These are phyloP conservation scores for Echinometra lucunter DNA, from an alignment of 53 echinoderm and acorn worm genomes.

Conservation along the genomic window DNA sequence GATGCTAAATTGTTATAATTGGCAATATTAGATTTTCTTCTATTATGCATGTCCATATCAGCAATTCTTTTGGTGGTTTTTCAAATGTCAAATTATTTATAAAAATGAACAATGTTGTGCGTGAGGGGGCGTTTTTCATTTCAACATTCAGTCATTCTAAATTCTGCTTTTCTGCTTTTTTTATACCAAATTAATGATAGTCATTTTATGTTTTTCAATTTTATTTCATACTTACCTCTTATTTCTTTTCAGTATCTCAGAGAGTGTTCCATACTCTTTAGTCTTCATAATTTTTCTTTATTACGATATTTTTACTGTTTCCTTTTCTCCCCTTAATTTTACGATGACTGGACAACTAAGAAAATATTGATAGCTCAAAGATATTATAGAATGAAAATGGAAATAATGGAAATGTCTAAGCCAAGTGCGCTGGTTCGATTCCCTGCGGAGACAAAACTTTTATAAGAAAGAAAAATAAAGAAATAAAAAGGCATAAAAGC, in stretches of 20 bases:
- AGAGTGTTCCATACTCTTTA: background rate
- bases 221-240: background rate
- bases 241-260: background rate
- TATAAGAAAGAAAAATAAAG: too few relatives aligned
- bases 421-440: too few relatives aligned
- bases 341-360: background rate
- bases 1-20: conserved; percentile 19
- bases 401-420: too few relatives aligned
- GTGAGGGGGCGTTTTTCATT: background rate
- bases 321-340: background rate
- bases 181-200: background rate
- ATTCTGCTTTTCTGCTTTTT: background rate
- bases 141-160: background rate
- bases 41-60: background rate
- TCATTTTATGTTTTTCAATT: background rate
- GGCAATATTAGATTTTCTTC: background rate
- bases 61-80: background rate
- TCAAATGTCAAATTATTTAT: conserved; percentile 5
- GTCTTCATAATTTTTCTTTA: background rate
- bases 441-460: too few relatives aligned
- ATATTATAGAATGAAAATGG: too few relatives aligned
- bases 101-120: background rate
- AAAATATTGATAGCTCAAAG: too few relatives aligned
- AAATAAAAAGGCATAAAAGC: too few relatives aligned
- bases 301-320: background rate